These are phyloP conservation scores for Pseudorhombus dupliciocellatus DNA, from an alignment of 2,113 vertebrate species.

Conservation along the genomic window DNA sequence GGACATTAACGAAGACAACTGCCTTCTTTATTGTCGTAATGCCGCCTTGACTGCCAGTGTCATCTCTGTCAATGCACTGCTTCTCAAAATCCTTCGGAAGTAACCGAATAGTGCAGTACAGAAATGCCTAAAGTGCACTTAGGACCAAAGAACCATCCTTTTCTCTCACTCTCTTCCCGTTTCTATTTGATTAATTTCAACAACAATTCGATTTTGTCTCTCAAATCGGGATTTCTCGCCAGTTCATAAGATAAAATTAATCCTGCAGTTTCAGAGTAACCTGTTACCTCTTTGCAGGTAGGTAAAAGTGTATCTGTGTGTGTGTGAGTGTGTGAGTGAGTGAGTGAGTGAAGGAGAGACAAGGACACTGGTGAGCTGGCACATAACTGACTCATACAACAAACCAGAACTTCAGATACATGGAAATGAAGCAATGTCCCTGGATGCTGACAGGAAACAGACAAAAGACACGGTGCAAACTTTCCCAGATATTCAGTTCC, in stretches of 20 bases:
- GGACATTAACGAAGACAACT: slow-evolving; percentile 18
- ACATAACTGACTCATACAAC: slow-evolving; percentile 26
- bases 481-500: background rate
- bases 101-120: slow-evolving; percentile 65
- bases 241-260: slow-evolving; percentile 34
- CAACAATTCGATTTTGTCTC: slow-evolving; percentile 61
- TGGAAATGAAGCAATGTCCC: background rate
- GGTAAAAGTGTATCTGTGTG: slow-evolving; percentile 10
- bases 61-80: slow-evolving; percentile 61
- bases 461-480: slow-evolving; percentile 7
- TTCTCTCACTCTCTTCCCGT: slow-evolving; percentile 42
- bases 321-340: slow-evolving; percentile 6
- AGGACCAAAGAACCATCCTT: slow-evolving; percentile 55
- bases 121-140: slow-evolving; percentile 63
- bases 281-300: slow-evolving; percentile 21
- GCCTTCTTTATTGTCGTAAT: slow-evolving; percentile 48
- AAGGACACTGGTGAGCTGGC: slow-evolving; percentile 21
- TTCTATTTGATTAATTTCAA: slow-evolving; percentile 65
- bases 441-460: slow-evolving; percentile 27
- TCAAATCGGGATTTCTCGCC: slow-evolving; percentile 44
- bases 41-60: slow-evolving; percentile 36
- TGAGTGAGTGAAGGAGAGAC: slow-evolving; percentile 4
- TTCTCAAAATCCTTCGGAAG: slow-evolving; percentile 63
- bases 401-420: slow-evolving; percentile 9
- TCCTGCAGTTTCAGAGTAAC: slow-evolving; percentile 17